phyloP scores from a whole-genome alignment of 2,113 vertebrate genomes.

The Prietella phreatophila region DNA sequence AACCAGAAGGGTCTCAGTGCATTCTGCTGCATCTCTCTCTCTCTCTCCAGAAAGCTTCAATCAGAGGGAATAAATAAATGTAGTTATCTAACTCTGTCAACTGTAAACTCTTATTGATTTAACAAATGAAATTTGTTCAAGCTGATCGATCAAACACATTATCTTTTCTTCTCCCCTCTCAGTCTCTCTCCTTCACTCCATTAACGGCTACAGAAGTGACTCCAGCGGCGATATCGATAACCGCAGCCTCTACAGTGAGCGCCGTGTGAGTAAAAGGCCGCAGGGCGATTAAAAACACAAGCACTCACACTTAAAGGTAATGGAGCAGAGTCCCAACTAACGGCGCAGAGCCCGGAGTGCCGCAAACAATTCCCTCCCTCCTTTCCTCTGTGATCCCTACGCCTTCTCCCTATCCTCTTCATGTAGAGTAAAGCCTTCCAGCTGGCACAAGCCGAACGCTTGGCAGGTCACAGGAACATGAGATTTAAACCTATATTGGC shows the following conservation, averaged over 20 bases:
- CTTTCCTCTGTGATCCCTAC: constrained; percentile 49
- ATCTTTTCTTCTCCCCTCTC: constrained; percentile 76
- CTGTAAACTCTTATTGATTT: constrained; percentile 99
- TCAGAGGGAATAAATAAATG: constrained; percentile 93
- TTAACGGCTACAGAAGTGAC: constrained; percentile 90
- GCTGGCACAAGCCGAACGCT: constrained; percentile 72
- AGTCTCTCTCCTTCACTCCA: constrained; percentile 77
- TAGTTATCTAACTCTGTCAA: constrained; percentile 90
- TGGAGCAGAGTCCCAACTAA: constrained; percentile 72
- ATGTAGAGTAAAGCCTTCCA: constrained; percentile 74
- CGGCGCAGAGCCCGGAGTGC: constrained; percentile 64
- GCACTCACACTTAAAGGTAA: constrained; percentile 76
- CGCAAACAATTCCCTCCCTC: constrained; percentile 60
- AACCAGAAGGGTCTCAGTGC: constrained; percentile 67
- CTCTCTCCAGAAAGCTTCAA: constrained; percentile 81
- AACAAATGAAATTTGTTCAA: constrained; percentile 98
- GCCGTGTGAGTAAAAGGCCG: constrained; percentile 66
- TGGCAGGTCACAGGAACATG: constrained; percentile 76
- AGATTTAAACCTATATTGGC: constrained; percentile 80
- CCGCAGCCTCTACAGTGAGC: constrained; percentile 75
- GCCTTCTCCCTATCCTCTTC: constrained; percentile 57
- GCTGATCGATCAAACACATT: constrained; percentile 99
- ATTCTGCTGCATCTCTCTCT: constrained; percentile 61
- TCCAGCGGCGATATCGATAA: constrained; percentile 84
- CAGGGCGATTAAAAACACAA: constrained; percentile 70